Percentiles rank a stretch among this genome's conserved stretches.
phyloP scores from a whole-genome alignment of 1,140 invertebrate species.

The Drosophila navojoa region DNA sequence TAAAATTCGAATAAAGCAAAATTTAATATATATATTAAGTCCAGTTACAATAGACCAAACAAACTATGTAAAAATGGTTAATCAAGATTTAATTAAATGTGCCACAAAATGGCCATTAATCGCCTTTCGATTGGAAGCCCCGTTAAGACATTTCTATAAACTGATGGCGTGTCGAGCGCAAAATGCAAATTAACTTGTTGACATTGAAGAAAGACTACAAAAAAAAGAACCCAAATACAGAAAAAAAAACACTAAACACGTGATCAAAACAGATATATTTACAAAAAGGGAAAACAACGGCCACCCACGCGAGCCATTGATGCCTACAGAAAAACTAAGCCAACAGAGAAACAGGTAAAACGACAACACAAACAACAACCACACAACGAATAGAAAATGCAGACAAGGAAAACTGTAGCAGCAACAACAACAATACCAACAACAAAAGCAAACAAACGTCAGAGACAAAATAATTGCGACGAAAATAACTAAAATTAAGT shows the following conservation, averaged over 20 bases:
- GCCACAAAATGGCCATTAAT: neutral
- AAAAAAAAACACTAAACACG: conserved; percentile 51
- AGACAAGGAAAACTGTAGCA: conserved; percentile 52
- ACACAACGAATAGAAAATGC: conserved; percentile 38
- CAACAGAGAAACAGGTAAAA: conserved; percentile 37
- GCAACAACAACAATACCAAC: conserved; percentile 10
- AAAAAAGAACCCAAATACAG: conserved; percentile 9
- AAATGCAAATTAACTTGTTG: conserved; percentile 64
- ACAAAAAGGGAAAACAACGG: conserved; percentile 49
- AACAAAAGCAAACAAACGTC: conserved; percentile 45
- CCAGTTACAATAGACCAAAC: neutral
- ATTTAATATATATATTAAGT: no score
- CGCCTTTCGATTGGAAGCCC: conserved; percentile 35
- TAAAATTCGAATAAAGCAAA: neutral
- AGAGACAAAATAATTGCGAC: conserved; percentile 66
- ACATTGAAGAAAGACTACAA: conserved; percentile 49
- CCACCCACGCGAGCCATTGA: conserved; percentile 65
- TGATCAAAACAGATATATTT: conserved; percentile 48
- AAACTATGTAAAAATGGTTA: neutral
- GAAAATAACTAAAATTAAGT: conserved; percentile 58
- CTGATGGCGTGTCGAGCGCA: conserved; percentile 28
- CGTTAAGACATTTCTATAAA: conserved; percentile 43
- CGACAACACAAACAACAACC: conserved; percentile 13
- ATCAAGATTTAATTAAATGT: conserved; percentile 1
- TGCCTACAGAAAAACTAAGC: conserved; percentile 25